Evolutionary conservation across 2,797 vertebrate species (phyloP), one percentile per base, ranked within the genome.

Genomic region (Gobionotothen gibberifrons): DNA sequence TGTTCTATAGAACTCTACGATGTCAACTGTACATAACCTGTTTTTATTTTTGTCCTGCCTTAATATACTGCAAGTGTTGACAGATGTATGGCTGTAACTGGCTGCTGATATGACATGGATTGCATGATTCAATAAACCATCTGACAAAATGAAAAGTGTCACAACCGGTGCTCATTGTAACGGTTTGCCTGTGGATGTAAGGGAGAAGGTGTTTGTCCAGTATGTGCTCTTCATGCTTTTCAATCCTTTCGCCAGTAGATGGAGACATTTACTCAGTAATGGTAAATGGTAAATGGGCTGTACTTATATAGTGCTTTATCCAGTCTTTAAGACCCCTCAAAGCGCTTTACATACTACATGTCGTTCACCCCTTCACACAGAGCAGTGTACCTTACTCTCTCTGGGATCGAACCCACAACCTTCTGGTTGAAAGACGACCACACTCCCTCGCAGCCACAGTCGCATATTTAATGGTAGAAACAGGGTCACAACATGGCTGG

Each of bases 51-150:
- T 85, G 86, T 84, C 80, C 53, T 91, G 89, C 92, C 90, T 92
- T 93, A 91, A 93, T 90, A 84, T 90, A 90, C 89, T 91, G 90
- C 83, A 89, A 72, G 74, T 85, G 85, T 86, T 89, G 85, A 85
- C 81, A 64, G 81, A 81, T 89, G 89, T 87, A 79, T 82, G 91
- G 89, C 87, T 93, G 87, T 87, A 89, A 84, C 53, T 85, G 88
- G 86, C 87, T 92, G 90, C 86, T 89, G 84, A 85, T 85, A 78
- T 88, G 88, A 91, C 76, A 79, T 88, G 86, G 89, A 89, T 90
- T 89, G 93, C 92, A 91, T 94, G 91, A 92, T 92, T 93, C 85
- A 94, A 93, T 92, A 92, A 94, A 94, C 78, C 71, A 78, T 84
- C 82, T 82, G 73, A 81, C 59, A 72, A 83, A 84, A 65, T 65